Percentiles rank a stretch among this genome's conserved stretches.
Conservation (phyloP, 2,888 invertebrate species). For the Dynastes hyllus region DNA sequence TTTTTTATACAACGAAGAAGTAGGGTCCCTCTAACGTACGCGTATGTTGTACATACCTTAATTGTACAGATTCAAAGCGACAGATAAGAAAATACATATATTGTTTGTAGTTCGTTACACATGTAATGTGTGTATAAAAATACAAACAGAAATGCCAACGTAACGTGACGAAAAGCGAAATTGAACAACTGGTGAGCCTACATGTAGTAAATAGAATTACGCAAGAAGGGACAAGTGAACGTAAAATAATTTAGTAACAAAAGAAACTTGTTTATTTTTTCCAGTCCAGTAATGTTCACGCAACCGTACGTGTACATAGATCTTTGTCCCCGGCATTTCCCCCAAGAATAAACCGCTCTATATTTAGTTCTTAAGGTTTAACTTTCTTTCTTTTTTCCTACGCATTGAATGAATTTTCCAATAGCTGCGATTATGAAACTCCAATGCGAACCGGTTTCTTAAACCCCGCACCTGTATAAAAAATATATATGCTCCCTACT, state of each 20-base stretch:
- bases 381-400: slow-evolving; percentile 7
- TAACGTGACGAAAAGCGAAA: slow-evolving; percentile 16
- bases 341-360: slow-evolving; percentile 23
- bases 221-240: slow-evolving; percentile 31
- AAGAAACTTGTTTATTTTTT: slow-evolving; percentile 42
- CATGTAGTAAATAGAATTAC: slow-evolving; percentile 22
- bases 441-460: no score
- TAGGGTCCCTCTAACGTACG: not conserved
- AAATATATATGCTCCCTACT: no score
- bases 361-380: slow-evolving; percentile 19
- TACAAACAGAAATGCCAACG: slow-evolving; percentile 18
- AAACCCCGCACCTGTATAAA: no score
- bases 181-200: not conserved
- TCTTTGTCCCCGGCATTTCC: slow-evolving; percentile 16
- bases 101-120: not conserved
- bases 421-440: not conserved
- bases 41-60: not conserved
- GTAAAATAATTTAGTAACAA: slow-evolving; percentile 42
- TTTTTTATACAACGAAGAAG: not conserved
- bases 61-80: slow-evolving; percentile 15
- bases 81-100: slow-evolving; percentile 9
- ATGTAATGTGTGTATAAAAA: not conserved
- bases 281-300: slow-evolving; percentile 32
- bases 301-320: not conserved
- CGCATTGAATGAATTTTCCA: slow-evolving; percentile 9